Base-by-base conservation (phyloP, 2,888 invertebrate species). In the Acrobasis suavella region DNA sequence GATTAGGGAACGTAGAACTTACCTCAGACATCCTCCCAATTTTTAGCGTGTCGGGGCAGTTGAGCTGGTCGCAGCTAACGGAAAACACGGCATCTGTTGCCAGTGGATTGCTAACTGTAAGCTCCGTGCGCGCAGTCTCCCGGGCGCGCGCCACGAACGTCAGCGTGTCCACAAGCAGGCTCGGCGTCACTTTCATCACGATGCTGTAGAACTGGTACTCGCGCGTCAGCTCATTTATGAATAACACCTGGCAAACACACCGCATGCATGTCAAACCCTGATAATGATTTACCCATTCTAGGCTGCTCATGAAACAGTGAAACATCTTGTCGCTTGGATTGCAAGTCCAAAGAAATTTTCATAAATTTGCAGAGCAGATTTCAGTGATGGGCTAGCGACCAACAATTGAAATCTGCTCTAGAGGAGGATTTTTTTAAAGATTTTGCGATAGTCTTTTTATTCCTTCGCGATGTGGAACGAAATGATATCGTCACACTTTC, bases 141-240 rank as follows among this genome's bases (percentile, higher is more conserved):
- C 91, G 80, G 2, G 92, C 92, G 10, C 84, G 82, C 0, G 84
- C 81, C 60, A 69, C 72, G 65, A 91, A 87, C 14, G 73, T 75
- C 65, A 92, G 67, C 7, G 85, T 85, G 65, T 82, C 89, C 37
- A 86, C 83, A 9, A 91, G 79, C 17, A 77, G 74, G 68, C 89
- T 86, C 3, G 81, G 73, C 9, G 78, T 83, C 9, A 92, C 82
- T 0, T 73, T 71, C 16, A 76, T 78, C 16, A 67, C 68, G 22
- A 92, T 79, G 59, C 81, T 81, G 78, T 91, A 92, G 74, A 71
- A 91, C 68, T 92, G 92, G 62, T 88, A 91, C 68, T 92, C 92
- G 3, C 76, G 81, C 16, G 82, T 81, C 1, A 60, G 62, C 66
- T 83, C 82, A 66, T 91, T 85, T 52, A 84, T 78, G 62, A 92